Conservation (phyloP, 2,888 invertebrate species). For the Mesorhabditis sp. region DNA sequence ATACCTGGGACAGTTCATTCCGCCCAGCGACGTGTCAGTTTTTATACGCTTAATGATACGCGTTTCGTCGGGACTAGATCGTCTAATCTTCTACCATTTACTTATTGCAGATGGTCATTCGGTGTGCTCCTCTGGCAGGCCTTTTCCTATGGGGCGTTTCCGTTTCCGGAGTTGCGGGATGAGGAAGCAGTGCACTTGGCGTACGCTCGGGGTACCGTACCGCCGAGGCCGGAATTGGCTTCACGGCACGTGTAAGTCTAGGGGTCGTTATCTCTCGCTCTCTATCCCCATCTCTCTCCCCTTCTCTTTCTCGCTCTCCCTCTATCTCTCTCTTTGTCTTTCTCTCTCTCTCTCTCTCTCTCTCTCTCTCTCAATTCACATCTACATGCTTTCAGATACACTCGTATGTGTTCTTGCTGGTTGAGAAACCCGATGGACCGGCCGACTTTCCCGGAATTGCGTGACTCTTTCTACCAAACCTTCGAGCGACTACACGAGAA, state of each 20-base stretch:
- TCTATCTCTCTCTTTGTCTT: neutral
- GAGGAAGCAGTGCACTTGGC: conserved; percentile 37
- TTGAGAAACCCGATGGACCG: conserved; percentile 29
- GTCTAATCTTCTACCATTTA: neutral
- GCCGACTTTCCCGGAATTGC: conserved; percentile 32
- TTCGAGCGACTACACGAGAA: neutral
- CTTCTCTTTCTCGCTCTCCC: neutral
- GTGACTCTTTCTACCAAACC: conserved; percentile 23
- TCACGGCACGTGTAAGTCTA: conserved; percentile 33
- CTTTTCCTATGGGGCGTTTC: conserved; percentile 37
- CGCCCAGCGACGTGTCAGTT: conserved; percentile 26
- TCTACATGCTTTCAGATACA: conserved; percentile 26
- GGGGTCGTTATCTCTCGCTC: neutral
- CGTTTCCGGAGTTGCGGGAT: conserved; percentile 30
- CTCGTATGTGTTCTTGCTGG: conserved; percentile 37
- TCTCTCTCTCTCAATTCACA: neutral
- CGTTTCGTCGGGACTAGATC: neutral
- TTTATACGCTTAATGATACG: neutral
- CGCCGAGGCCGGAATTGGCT: conserved; percentile 34
- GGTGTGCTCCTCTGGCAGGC: conserved; percentile 38
- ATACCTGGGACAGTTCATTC: conserved; percentile 34
- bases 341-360: neutral
- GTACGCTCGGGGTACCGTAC: conserved; percentile 28
- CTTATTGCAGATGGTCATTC: conserved; percentile 36
- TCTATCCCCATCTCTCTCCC: neutral